Evolutionary conservation across 2,113 vertebrate genomes (phyloP).

Genomic region (Morone chrysops): DNA sequence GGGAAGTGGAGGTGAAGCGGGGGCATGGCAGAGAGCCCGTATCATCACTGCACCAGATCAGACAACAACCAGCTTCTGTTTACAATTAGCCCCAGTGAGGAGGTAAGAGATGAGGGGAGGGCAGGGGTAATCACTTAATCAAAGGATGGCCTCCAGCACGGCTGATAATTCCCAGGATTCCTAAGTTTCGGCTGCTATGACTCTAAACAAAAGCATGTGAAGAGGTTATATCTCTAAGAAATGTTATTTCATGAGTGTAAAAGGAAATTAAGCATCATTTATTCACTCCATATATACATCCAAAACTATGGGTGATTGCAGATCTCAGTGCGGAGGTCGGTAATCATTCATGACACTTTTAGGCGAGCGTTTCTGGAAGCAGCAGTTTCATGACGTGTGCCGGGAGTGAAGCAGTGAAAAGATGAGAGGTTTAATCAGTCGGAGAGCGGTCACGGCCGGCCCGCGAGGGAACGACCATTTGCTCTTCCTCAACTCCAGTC

Average conservation of each 20-base stretch:
- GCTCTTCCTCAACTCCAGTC: conserved; percentile 66
- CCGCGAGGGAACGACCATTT: conserved; percentile 56
- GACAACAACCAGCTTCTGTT: conserved; percentile 75
- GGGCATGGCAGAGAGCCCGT: conserved; percentile 34
- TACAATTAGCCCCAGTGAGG: conserved; percentile 72
- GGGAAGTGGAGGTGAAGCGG: conserved; percentile 40
- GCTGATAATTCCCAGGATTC: conserved; percentile 34
- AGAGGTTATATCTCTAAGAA: background rate
- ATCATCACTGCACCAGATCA: conserved; percentile 53
- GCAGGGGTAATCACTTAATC: conserved; percentile 65
- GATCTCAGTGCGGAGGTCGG: background rate
- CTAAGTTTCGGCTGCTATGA: background rate
- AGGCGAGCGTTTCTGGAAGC: conserved; percentile 35
- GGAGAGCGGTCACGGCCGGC: conserved; percentile 57
- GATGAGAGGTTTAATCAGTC: conserved; percentile 72
- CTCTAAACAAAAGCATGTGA: background rate
- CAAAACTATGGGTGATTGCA: background rate
- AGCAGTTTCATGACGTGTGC: conserved; percentile 35
- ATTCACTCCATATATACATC: background rate
- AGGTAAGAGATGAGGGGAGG: background rate
- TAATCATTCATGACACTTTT: conserved; percentile 33
- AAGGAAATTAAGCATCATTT: background rate
- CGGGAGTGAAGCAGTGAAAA: conserved; percentile 29
- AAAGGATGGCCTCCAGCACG: conserved; percentile 53
- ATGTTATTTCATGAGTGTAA: background rate